Evolutionary conservation across 2,797 vertebrate genomes (phyloP).

Genomic region (Sebastes jordani): DNA sequence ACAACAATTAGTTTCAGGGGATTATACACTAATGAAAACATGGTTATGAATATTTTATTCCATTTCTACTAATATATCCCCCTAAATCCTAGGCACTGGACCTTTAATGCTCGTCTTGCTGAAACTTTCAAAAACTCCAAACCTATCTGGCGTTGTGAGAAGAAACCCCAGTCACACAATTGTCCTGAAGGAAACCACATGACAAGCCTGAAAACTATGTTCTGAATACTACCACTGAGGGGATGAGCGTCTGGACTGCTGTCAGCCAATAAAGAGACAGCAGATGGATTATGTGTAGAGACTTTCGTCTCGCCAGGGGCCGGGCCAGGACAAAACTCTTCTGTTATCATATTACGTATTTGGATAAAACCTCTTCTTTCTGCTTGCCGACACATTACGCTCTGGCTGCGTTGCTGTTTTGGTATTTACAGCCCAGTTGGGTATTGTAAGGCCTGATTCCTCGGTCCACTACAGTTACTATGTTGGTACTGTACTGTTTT

Average conservation of each 20-base stretch:
- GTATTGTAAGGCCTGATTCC: slow-evolving; percentile 30
- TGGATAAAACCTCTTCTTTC: slow-evolving; percentile 37
- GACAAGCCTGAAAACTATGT: slow-evolving; percentile 41
- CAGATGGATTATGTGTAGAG: slow-evolving; percentile 59
- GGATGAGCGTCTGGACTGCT: slow-evolving; percentile 26
- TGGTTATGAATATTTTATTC: not conserved
- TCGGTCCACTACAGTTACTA: slow-evolving; percentile 19
- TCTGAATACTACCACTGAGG: slow-evolving; percentile 28
- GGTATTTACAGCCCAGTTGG: slow-evolving; percentile 56
- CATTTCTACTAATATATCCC: not conserved
- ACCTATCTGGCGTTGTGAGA: slow-evolving; percentile 7
- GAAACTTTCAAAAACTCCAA: slow-evolving; percentile 28
- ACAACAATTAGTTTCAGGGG: not conserved
- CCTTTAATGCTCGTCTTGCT: not conserved
- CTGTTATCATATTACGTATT: slow-evolving; percentile 44
- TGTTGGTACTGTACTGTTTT: not conserved
- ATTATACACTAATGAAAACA: not conserved
- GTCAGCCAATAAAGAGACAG: slow-evolving; percentile 45
- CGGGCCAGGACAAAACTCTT: slow-evolving; percentile 29
- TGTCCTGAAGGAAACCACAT: slow-evolving; percentile 32
- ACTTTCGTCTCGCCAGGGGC: slow-evolving; percentile 42
- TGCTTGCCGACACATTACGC: slow-evolving; percentile 31
- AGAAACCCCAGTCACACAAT: not conserved
- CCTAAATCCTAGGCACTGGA: not conserved
- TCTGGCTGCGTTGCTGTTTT: slow-evolving; percentile 37